Conservation (phyloP, 2,888 invertebrate genomes). For the Mythimna vitellina region DNA sequence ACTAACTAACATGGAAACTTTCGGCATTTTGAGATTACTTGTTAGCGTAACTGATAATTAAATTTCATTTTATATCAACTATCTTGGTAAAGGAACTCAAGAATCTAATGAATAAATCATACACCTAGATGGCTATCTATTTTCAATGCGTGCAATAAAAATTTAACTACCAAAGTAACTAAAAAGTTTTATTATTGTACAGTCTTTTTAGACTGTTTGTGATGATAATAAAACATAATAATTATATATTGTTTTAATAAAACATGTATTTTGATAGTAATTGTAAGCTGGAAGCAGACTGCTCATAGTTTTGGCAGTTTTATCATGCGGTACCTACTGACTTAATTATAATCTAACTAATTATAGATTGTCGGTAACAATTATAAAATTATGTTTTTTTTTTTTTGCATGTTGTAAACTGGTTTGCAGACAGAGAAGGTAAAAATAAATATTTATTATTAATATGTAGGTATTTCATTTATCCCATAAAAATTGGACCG, state of each 20-base stretch:
- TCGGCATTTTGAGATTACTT: not conserved
- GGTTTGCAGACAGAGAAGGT: no score
- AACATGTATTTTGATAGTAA: no score
- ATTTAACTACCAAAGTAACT: not conserved
- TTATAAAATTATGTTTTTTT: no score
- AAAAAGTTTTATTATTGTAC: not conserved
- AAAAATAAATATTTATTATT: no score
- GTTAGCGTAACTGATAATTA: not conserved
- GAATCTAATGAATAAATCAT: constrained; percentile 31
- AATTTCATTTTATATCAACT: constrained; percentile 1
- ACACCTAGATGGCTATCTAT: constrained; percentile 8
- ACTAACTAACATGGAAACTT: no score
- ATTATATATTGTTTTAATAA: not conserved
- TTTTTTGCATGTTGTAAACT: no score
- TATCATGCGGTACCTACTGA: not conserved
- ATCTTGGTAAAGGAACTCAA: not conserved
- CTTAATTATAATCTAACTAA: not conserved
- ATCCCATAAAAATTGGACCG: no score
- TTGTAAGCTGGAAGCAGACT: not conserved
- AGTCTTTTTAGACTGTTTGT: not conserved
- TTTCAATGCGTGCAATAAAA: constrained; percentile 12
- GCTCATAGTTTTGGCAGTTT: not conserved
- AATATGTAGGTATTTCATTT: no score
- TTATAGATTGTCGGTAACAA: no score
- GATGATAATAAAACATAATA: not conserved